phyloP scores from a whole-genome alignment of 2,888 invertebrate species.

The Stenurella melanura region DNA sequence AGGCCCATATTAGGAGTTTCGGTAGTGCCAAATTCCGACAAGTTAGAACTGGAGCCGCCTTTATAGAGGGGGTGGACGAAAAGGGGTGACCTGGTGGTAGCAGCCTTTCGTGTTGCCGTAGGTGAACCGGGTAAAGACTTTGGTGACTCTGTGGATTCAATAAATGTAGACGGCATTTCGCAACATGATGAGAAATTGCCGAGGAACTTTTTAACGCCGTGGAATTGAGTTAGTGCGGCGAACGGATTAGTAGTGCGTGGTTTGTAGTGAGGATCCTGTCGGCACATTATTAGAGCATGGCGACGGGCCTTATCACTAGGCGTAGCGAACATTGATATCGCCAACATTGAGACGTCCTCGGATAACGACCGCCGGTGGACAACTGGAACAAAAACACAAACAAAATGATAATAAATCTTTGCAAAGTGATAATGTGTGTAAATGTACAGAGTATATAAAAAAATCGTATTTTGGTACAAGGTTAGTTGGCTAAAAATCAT shows the following conservation, averaged over 20 bases:
- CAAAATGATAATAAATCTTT: not conserved
- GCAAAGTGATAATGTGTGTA: too few species aligned
- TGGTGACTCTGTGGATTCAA: constrained; percentile 67
- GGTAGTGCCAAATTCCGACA: constrained; percentile 67
- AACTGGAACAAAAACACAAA: constrained; percentile 69
- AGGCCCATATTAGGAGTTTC: constrained; percentile 65
- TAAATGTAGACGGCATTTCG: constrained; percentile 83
- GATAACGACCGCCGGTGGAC: constrained; percentile 85
- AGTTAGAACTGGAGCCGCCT: constrained; percentile 70
- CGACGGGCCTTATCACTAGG: constrained; percentile 86
- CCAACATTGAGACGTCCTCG: constrained; percentile 80
- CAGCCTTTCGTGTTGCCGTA: constrained; percentile 71
- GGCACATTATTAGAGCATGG: constrained; percentile 86
- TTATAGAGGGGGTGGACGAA: constrained; percentile 76
- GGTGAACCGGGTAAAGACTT: constrained; percentile 76
- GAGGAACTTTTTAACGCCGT: constrained; percentile 88
- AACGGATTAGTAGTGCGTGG: constrained; percentile 84
- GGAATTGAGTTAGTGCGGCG: constrained; percentile 83
- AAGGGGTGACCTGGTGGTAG: constrained; percentile 72
- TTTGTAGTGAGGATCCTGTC: constrained; percentile 88
- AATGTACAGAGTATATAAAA: too few species aligned
- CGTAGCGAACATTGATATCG: constrained; percentile 77
- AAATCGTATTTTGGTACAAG: too few species aligned
- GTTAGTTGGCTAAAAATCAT: too few species aligned
- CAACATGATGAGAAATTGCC: constrained; percentile 88